Conservation (phyloP, 2,113 vertebrate species). For the Alaudala cheleensis region DNA sequence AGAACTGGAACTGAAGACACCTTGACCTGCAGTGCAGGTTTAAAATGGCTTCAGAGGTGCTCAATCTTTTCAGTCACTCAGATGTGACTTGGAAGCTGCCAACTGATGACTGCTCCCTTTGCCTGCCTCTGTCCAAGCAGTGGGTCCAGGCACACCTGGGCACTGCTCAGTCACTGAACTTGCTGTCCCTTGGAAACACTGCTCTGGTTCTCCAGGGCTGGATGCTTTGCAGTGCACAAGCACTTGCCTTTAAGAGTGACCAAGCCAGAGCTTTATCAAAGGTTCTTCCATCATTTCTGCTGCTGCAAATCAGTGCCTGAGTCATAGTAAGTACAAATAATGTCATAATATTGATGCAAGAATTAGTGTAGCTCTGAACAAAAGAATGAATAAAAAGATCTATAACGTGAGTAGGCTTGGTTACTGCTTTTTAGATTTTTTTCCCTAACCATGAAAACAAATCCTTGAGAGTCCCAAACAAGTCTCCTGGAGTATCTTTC, state of each 20-base stretch:
- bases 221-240: not conserved
- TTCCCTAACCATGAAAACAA: not conserved
- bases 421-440: not conserved
- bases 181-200: not conserved
- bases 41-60: not conserved
- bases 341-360: not conserved
- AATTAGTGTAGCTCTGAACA: not conserved
- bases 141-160: fast-evolving
- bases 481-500: not conserved
- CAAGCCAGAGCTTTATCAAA: not conserved
- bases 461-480: not conserved
- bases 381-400: not conserved
- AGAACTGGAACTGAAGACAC: not conserved
- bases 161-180: not conserved
- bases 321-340: not conserved
- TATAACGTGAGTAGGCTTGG: not conserved
- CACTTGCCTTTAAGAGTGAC: not conserved
- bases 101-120: not conserved
- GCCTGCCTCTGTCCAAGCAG: not conserved
- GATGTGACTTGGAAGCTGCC: not conserved
- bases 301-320: not conserved
- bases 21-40: not conserved
- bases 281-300: not conserved
- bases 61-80: not conserved
- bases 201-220: not conserved